Base-by-base conservation (phyloP, 1,140 invertebrate species). In the Neodiprion virginianus region DNA sequence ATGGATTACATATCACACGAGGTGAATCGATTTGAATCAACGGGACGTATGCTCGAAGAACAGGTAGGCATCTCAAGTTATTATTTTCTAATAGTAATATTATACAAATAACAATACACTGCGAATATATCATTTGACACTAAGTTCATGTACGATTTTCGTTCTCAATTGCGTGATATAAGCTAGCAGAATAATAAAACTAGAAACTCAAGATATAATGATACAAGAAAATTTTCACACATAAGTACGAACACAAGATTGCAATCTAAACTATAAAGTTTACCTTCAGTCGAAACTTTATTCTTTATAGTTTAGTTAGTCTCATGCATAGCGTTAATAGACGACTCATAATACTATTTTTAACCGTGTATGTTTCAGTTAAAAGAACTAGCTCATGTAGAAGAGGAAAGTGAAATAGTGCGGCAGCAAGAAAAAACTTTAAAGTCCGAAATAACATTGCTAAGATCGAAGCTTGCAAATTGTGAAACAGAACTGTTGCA, bases 341-440 rank as follows among this genome's bases (percentile, higher is more conserved):
- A 14, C 53, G 12, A 11, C 10, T 61, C 17, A 17, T 12, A 28
- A 49, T 21, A 69, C 76, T 28, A 77, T 48, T 77, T 48, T 47
- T 71, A 53, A 48, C 65, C 5, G 28, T 40, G n/a, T 79, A 28
- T 75, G 75, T 82, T 86, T 21, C 77, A 95, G 93, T 89, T 95
- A 12, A 94, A 93, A 89, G 91, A 93, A 72, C 85, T 95, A 73
- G 92, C 91, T 71, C 94, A 95, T 79, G 91, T 96, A 7, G 95
- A 97, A 87, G 95, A 96, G 82, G 96, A 97, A 87, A 93, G 92
- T 81, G 96, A 98, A 87, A 91, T 97, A 80, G 93, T 95, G n/a
- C 92, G 94, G 80, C 94, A 97, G 79, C 94, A 96, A 84, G 95
- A 96, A 83, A 95, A 96, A 87, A 95, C 94, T 0, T 83, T 97